Base-by-base conservation (phyloP, 2,797 vertebrate species). In the Catostomus latipinnis region DNA sequence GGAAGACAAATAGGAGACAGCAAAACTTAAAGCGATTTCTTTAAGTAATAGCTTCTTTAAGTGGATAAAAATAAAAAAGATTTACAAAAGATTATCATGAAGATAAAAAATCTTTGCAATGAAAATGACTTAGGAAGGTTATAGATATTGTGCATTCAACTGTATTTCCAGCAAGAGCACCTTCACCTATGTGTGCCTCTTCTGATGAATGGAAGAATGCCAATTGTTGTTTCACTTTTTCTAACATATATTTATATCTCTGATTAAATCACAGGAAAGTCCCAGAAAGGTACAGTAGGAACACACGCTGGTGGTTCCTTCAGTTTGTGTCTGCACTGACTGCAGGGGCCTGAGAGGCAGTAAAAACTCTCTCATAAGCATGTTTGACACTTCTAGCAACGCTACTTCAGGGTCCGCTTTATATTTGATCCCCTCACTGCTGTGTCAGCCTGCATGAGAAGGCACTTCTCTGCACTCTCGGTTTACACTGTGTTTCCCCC, bases 381-480 rank as follows among this genome's bases (percentile, higher is more conserved):
- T 82, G 81, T 83, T 82, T 89, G 91, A 91, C 90, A 91, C 85
- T 83, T 88, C 85, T 87, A 88, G 89, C 87, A 82, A 71, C 78
- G 75, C 85, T 87, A 87, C 85, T 84, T 81, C 6, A 61, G 76
- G 85, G 85, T 84, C 81, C 14, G 46, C 80, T 87, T 85, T 79
- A 83, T 84, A 86, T 88, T 86, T 90, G 83, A 88, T 90, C 87
- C 88, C 76, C 87, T 87, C 86, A 77, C 87, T 90, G 90, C 89
- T 84, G 85, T 82, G 88, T 89, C 89, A 90, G 89, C 84, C 85
- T 48, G 78, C 82, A 85, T 48, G 56, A 62, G 78, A 65, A 83
- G 76, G 77, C 84, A 65, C 84, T 86, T 81, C 75, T 79, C 83
- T 6, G 16, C 79, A 80, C 82, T 76, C 85, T 88, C 81, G 45